Percentiles rank a stretch among this genome's conserved stretches.
These are phyloP conservation scores for Oxygymnocypris stewartii DNA, from an alignment of 2,113 vertebrate species.

Conservation along the genomic window DNA sequence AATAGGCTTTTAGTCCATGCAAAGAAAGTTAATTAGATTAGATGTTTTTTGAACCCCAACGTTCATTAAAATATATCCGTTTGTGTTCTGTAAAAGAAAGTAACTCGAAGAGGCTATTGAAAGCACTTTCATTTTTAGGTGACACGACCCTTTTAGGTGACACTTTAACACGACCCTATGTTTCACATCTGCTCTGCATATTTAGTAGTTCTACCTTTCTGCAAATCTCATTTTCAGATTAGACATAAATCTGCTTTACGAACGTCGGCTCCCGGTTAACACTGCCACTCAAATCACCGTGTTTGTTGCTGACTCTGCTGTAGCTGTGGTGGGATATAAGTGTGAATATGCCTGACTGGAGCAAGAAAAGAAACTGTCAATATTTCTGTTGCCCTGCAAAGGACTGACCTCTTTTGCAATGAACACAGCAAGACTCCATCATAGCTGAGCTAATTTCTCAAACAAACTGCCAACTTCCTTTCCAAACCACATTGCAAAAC, in stretches of 20 bases:
- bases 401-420: constrained; percentile 5
- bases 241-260: constrained; percentile 42
- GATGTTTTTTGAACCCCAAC: background rate
- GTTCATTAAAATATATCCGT: background rate
- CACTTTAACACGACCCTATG: background rate
- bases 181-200: background rate
- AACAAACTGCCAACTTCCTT: background rate
- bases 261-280: background rate
- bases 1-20: background rate
- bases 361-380: constrained; percentile 31
- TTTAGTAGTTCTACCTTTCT: constrained; percentile 18
- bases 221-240: constrained; percentile 21
- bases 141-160: background rate
- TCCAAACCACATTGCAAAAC: background rate
- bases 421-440: background rate
- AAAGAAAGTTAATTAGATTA: background rate
- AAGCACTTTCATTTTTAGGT: background rate
- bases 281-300: background rate
- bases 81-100: background rate
- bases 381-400: constrained; percentile 13
- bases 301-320: constrained; percentile 16
- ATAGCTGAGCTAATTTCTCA: background rate
- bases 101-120: background rate
- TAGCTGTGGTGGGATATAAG: background rate
- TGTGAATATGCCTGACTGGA: constrained; percentile 15